A percentile compares a stretch with the other conserved stretches of the same genome.
Conservation (phyloP, 2,113 vertebrate genomes). For the crab-eating macaque (Macaca fascicularis) region DNA sequence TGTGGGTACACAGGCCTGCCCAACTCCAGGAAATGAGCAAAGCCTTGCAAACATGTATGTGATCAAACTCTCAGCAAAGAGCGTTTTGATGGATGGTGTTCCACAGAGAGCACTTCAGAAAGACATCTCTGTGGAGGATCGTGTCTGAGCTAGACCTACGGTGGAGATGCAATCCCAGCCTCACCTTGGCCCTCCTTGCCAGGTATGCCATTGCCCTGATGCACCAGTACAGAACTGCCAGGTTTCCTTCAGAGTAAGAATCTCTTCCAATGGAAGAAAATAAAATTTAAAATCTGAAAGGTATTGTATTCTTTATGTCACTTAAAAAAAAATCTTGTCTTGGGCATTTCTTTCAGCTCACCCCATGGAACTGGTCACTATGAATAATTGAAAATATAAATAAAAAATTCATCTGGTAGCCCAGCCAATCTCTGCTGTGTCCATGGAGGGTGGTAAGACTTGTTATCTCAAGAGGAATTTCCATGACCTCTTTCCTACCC, state of each 20-base stretch:
- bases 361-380: background rate
- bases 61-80: background rate
- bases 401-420: conserved; percentile 1
- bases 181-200: background rate
- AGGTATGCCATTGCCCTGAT: accelerated
- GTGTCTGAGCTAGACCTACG: accelerated
- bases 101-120: background rate
- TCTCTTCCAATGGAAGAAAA: background rate
- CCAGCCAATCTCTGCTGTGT: background rate
- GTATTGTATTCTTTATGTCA: background rate
- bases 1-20: background rate
- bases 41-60: background rate
- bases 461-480: background rate
- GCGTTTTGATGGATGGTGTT: background rate
- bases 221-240: too few species aligned
- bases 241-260: background rate
- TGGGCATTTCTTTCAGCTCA: background rate
- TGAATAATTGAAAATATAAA: conserved; percentile 23
- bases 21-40: background rate
- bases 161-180: background rate
- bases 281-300: background rate
- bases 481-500: background rate
- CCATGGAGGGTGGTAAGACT: background rate
- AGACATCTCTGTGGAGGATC: accelerated
- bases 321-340: background rate